Evolutionary conservation across 2,797 vertebrate species (phyloP).

Genomic region (Lepus townsendii): DNA sequence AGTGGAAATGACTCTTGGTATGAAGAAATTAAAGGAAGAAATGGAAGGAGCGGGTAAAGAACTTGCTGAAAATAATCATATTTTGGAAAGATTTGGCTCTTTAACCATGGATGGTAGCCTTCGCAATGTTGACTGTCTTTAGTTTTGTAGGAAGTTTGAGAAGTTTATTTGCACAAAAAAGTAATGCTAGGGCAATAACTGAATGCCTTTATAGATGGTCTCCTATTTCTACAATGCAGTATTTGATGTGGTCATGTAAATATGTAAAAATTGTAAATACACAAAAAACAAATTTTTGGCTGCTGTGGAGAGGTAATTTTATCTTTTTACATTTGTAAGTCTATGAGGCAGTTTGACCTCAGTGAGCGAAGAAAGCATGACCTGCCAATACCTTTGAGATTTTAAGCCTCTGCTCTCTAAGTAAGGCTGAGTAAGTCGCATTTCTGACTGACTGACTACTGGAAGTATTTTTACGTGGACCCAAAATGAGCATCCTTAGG

Average conservation of each 20-base stretch:
- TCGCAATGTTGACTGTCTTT: constrained; percentile 89
- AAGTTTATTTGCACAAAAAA: constrained; percentile 83
- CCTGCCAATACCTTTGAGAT: constrained; percentile 51
- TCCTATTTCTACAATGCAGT: constrained; percentile 79
- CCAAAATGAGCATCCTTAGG: constrained; percentile 59
- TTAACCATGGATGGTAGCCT: constrained; percentile 90
- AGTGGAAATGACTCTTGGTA: constrained; percentile 99
- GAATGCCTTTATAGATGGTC: constrained; percentile 67
- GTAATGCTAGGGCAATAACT: constrained; percentile 76
- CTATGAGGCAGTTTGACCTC: constrained; percentile 81
- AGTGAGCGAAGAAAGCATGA: constrained; percentile 82
- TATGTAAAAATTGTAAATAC: constrained; percentile 91
- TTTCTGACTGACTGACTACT: constrained; percentile 66
- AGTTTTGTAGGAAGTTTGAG: constrained; percentile 73
- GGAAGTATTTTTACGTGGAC: constrained; percentile 75
- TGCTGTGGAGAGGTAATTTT: constrained; percentile 86
- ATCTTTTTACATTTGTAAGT: constrained; percentile 83
- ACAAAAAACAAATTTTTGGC: constrained; percentile 87
- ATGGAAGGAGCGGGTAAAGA: constrained; percentile 98
- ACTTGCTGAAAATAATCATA: constrained; percentile 97
- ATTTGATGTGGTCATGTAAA: constrained; percentile 88
- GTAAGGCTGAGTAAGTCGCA: constrained; percentile 49
- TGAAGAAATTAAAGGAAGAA: constrained; percentile 99
- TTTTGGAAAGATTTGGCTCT: constrained; percentile 94
- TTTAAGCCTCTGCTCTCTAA: constrained; percentile 68